Evolutionary conservation across 1,140 invertebrate genomes (phyloP).

Genomic region (Camponotus floridanus): DNA sequence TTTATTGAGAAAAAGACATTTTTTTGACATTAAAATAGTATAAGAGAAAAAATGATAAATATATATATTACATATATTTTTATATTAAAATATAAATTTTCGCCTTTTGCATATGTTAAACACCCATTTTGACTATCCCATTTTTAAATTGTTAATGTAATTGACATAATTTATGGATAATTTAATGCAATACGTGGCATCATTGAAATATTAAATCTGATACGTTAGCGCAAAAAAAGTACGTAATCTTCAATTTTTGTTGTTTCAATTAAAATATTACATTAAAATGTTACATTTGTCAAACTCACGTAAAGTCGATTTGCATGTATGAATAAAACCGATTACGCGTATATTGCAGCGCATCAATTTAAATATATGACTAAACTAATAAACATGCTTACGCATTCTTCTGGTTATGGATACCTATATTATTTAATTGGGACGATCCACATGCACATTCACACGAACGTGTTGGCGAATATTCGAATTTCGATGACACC

Average conservation of each 20-base stretch:
- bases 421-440: slow-evolving; percentile 52
- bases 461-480: background rate
- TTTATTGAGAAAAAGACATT: too few relatives aligned
- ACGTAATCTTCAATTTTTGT: too few relatives aligned
- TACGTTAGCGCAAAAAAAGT: background rate
- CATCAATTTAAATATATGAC: slow-evolving; percentile 43
- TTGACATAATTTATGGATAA: slow-evolving; percentile 5
- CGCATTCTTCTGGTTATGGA: slow-evolving; percentile 35
- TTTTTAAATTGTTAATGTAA: slow-evolving; percentile 4
- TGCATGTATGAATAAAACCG: slow-evolving; percentile 55
- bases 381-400: slow-evolving; percentile 47
- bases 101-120: background rate
- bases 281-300: slow-evolving; percentile 43
- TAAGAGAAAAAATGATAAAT: background rate
- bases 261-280: background rate
- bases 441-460: slow-evolving; percentile 1
- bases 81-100: background rate
- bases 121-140: background rate
- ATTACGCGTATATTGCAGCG: slow-evolving; percentile 40
- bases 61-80: background rate
- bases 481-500: slow-evolving; percentile 40
- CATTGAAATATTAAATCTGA: slow-evolving; percentile 16
- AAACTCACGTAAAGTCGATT: slow-evolving; percentile 52
- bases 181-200: slow-evolving; percentile 12
- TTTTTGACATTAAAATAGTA: background rate